These are phyloP conservation scores for Mustela erminea DNA, from an alignment of 2,797 vertebrate genomes.

Conservation along the genomic window DNA sequence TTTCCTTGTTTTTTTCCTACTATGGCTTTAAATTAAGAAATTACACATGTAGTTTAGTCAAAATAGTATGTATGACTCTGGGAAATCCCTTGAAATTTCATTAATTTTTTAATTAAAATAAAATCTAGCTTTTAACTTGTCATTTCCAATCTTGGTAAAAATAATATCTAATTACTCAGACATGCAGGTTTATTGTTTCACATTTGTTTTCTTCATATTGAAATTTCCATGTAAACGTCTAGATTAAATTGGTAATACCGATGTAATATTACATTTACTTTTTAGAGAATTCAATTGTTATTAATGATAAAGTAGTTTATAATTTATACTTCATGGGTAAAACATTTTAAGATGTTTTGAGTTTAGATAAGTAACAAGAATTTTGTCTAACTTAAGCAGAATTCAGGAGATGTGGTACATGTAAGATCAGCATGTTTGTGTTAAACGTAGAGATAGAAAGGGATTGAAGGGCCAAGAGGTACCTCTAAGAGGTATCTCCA, in stretches of 20 bases:
- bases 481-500: not conserved
- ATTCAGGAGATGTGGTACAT: not conserved
- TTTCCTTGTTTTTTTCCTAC: not conserved
- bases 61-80: not conserved
- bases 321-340: not conserved
- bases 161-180: not conserved
- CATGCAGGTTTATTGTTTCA: not conserved
- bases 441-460: not conserved
- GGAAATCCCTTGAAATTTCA: not conserved
- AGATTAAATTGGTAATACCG: not conserved
- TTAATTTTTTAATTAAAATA: not conserved
- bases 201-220: not conserved
- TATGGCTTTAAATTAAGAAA: conserved; percentile 22
- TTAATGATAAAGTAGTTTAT: conserved; percentile 3
- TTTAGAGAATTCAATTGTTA: not conserved
- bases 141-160: conserved; percentile 32
- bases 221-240: not conserved
- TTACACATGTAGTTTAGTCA: not conserved
- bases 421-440: not conserved
- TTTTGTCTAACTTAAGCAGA: not conserved
- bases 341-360: not conserved
- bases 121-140: conserved; percentile 25
- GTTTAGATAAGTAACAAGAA: not conserved
- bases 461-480: not conserved
- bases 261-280: not conserved